A percentile compares a stretch with the other conserved stretches of the same genome.
These are phyloP conservation scores for Drosophila barbarae DNA, from an alignment of 2,888 invertebrate genomes.

Conservation along the genomic window DNA sequence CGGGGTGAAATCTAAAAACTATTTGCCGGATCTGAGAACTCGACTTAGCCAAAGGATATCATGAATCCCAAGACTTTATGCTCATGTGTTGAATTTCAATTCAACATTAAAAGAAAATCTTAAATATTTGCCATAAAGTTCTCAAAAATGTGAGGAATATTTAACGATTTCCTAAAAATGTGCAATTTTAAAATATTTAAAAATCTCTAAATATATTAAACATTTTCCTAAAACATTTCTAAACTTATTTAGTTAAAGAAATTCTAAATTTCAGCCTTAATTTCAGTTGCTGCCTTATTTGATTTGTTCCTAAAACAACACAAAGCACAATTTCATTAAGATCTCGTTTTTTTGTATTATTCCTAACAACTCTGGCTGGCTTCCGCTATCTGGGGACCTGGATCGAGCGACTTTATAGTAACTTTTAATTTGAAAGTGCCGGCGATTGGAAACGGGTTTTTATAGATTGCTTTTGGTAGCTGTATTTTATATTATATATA, in stretches of 20 bases:
- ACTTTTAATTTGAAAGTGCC: conserved; percentile 25
- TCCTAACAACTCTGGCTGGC: neutral
- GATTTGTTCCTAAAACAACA: neutral
- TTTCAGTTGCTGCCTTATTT: neutral
- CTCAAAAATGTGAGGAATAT: too few species aligned
- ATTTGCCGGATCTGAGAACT: conserved; percentile 4
- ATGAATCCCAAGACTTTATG: neutral
- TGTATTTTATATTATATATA: conserved; percentile 1
- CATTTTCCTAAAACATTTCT: neutral
- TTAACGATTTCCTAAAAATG: too few species aligned
- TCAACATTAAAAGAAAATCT: too few species aligned
- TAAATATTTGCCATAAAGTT: neutral
- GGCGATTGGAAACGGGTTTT: conserved; percentile 17
- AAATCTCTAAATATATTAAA: neutral
- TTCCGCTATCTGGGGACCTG: conserved; percentile 9
- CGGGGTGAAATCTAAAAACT: neutral
- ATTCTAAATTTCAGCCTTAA: neutral
- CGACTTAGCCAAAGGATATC: conserved; percentile 10
- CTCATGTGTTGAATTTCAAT: neutral
- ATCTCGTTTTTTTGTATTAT: conserved; percentile 3
- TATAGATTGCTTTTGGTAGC: neutral
- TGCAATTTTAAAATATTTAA: neutral
- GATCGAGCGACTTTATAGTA: conserved; percentile 27
- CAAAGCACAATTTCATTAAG: neutral
- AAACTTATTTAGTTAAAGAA: neutral